phyloP scores from a whole-genome alignment of 2,113 vertebrate genomes.

The Mormyrus lacerda region DNA sequence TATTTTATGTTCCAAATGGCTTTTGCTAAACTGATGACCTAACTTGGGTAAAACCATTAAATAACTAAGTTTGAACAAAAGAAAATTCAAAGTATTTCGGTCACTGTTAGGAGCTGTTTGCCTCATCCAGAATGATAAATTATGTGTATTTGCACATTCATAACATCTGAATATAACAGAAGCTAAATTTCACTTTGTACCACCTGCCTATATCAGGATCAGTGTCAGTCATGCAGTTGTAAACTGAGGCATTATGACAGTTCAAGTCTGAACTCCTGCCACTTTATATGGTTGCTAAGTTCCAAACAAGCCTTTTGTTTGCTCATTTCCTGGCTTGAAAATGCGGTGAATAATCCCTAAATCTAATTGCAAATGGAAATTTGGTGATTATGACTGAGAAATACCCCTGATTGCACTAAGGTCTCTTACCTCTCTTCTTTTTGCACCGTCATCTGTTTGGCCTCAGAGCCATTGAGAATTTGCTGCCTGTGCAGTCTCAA shows the following conservation, averaged over 20 bases:
- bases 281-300: not conserved
- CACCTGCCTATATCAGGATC: not conserved
- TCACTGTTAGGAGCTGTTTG: not conserved
- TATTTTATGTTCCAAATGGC: not conserved
- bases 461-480: not conserved
- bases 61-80: too few relatives aligned
- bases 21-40: not conserved
- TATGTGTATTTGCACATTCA: slow-evolving; percentile 7
- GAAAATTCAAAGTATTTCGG: not conserved
- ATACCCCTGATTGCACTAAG: not conserved
- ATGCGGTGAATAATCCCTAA: not conserved
- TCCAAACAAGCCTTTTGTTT: not conserved
- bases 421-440: not conserved
- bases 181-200: not conserved
- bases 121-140: not conserved
- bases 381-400: not conserved
- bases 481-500: not conserved
- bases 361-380: not conserved
- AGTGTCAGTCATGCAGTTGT: not conserved
- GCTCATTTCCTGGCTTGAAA: not conserved
- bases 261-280: not conserved
- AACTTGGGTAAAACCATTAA: not conserved
- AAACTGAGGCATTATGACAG: not conserved
- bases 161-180: not conserved
- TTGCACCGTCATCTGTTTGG: not conserved